A percentile compares a stretch with the other conserved stretches of the same genome.
These are phyloP conservation scores for Caracal caracal DNA, from an alignment of 2,113 vertebrate species.

Conservation along the genomic window DNA sequence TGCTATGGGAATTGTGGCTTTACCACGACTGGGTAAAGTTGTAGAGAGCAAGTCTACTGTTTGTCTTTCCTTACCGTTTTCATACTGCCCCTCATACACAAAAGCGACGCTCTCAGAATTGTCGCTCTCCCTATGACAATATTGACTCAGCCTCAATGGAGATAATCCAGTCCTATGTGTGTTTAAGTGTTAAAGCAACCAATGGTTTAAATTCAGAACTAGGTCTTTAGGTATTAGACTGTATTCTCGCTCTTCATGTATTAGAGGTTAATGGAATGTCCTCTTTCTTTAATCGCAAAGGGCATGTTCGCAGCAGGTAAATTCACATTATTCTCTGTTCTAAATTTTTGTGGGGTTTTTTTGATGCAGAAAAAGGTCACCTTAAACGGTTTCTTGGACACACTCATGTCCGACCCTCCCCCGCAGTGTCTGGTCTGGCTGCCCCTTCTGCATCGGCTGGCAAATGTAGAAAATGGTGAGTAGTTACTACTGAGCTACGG, in stretches of 20 bases:
- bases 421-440: conserved; percentile 99
- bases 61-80: background rate
- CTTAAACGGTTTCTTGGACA: conserved; percentile 97
- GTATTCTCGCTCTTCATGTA: conserved; percentile 36
- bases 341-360: conserved; percentile 60
- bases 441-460: conserved; percentile 97
- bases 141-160: background rate
- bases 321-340: conserved; percentile 38
- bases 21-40: background rate
- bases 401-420: conserved; percentile 97
- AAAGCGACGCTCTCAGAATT: background rate
- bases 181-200: background rate
- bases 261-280: background rate
- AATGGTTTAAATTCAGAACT: background rate
- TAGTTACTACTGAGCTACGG: conserved; percentile 44
- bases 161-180: background rate
- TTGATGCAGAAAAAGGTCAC: conserved; percentile 95
- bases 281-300: background rate
- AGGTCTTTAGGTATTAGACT: background rate
- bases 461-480: conserved; percentile 99
- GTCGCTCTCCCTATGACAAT: background rate
- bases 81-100: background rate
- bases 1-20: background rate
- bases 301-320: conserved; percentile 42
- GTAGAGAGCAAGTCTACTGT: background rate